A percentile compares a stretch with the other conserved stretches of the same genome.
These are phyloP conservation scores for Balaeniceps rex DNA, from an alignment of 2,113 vertebrate genomes.

Conservation along the genomic window DNA sequence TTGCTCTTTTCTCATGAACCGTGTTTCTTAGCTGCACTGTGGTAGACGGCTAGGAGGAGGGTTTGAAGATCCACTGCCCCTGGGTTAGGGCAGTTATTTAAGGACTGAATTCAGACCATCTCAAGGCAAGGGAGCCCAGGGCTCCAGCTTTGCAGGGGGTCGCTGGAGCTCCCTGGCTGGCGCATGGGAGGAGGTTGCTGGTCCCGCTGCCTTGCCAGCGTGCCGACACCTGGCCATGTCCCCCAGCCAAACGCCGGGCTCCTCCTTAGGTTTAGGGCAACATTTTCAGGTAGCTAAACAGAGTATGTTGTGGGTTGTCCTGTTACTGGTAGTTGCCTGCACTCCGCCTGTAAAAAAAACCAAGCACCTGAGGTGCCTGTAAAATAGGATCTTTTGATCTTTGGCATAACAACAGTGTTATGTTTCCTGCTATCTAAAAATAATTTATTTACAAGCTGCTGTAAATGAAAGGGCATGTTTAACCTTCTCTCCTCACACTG, in stretches of 20 bases:
- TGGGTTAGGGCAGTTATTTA: background rate
- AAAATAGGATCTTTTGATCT: constrained; percentile 51
- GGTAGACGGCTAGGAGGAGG: background rate
- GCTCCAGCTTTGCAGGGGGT: background rate
- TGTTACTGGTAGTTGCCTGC: background rate
- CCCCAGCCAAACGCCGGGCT: background rate
- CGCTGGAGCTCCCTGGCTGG: background rate
- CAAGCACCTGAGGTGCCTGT: background rate
- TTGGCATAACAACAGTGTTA: background rate
- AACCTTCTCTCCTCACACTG: background rate
- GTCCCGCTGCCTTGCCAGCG: fast-evolving
- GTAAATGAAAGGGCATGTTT: constrained; percentile 34
- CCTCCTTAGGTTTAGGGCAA: background rate
- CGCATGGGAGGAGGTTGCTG: fast-evolving
- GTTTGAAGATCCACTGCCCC: background rate
- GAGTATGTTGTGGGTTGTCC: background rate
- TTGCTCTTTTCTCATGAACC: background rate
- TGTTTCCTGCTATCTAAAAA: constrained; percentile 56
- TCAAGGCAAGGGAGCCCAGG: background rate
- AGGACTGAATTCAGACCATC: background rate
- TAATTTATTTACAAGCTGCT: constrained; percentile 41
- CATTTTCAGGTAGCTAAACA: background rate
- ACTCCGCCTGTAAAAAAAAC: constrained; percentile 2
- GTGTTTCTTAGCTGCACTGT: background rate
- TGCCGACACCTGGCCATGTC: fast-evolving